Conservation (phyloP, 2,888 invertebrate species). For the Clivina fossor region DNA sequence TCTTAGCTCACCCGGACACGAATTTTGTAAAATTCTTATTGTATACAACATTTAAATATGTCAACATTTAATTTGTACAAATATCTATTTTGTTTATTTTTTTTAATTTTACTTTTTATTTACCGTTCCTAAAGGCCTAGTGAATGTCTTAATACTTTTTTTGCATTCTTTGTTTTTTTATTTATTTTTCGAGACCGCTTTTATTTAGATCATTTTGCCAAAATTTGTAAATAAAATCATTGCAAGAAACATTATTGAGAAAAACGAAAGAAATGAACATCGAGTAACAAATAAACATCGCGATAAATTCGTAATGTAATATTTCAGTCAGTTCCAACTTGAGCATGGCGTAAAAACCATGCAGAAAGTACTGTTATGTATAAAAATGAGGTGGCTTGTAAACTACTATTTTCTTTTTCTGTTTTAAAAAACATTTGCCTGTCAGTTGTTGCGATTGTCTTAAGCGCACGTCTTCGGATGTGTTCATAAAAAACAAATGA, state of each 20-base stretch:
- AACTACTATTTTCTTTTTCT: conserved; percentile 5
- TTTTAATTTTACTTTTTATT: conserved; percentile 35
- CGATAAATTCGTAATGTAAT: conserved; percentile 34
- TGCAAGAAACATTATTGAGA: conserved; percentile 15
- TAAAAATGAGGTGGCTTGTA: conserved; percentile 39
- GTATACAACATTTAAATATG: conserved; percentile 40
- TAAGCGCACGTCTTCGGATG: background rate
- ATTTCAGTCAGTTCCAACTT: conserved; percentile 49
- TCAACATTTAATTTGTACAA: conserved; percentile 46
- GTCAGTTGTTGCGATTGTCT: background rate
- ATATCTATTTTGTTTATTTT: conserved; percentile 36
- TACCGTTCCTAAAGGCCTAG: conserved; percentile 41
- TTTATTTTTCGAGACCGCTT: conserved; percentile 46
- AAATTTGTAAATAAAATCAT: conserved; percentile 38
- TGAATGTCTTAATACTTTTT: conserved; percentile 35
- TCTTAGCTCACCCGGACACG: conserved; percentile 33
- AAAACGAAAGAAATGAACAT: conserved; percentile 10
- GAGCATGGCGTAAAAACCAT: conserved; percentile 36
- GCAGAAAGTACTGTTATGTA: conserved; percentile 37
- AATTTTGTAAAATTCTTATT: conserved; percentile 33
- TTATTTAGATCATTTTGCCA: conserved; percentile 47
- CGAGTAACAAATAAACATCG: conserved; percentile 21
- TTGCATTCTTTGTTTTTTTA: conserved; percentile 35
- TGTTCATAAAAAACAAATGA: background rate
- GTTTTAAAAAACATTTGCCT: conserved; percentile 9